Percentiles rank a stretch among this genome's conserved stretches.
These are phyloP conservation scores for Camponotus fellah DNA, from an alignment of 2,888 invertebrate genomes.

Conservation along the genomic window DNA sequence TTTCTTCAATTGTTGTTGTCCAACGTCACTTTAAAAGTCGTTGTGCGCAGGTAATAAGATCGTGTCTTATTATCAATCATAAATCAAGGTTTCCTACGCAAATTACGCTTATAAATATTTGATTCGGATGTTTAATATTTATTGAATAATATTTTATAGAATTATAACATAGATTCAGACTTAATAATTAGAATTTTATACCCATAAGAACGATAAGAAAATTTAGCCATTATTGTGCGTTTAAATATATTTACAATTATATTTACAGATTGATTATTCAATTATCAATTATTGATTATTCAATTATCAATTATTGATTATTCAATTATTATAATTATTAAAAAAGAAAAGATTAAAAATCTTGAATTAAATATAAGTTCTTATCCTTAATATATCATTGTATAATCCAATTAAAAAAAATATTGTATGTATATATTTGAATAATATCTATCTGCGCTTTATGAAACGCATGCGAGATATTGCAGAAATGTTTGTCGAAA, in stretches of 20 bases:
- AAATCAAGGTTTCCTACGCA: background rate
- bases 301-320: background rate
- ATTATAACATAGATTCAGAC: background rate
- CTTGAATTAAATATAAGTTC: background rate
- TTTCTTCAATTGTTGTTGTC: background rate
- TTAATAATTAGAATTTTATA: no score
- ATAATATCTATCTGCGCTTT: background rate
- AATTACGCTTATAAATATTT: background rate
- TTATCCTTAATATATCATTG: background rate
- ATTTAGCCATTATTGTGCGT: no score
- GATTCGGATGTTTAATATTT: background rate
- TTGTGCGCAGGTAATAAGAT: background rate
- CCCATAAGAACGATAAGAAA: no score
- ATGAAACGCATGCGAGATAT: background rate
- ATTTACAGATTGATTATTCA: background rate
- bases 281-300: background rate
- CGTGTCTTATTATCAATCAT: background rate
- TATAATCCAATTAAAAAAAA: background rate
- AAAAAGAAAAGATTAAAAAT: background rate
- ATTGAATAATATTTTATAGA: background rate
- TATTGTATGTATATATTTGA: background rate
- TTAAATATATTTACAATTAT: background rate
- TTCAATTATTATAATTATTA: background rate
- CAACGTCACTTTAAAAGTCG: background rate
- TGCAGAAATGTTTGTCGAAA: slow-evolving; percentile 18